These are phyloP conservation scores for Gryllus longicercus DNA, from an alignment of 2,888 invertebrate genomes.

Conservation along the genomic window DNA sequence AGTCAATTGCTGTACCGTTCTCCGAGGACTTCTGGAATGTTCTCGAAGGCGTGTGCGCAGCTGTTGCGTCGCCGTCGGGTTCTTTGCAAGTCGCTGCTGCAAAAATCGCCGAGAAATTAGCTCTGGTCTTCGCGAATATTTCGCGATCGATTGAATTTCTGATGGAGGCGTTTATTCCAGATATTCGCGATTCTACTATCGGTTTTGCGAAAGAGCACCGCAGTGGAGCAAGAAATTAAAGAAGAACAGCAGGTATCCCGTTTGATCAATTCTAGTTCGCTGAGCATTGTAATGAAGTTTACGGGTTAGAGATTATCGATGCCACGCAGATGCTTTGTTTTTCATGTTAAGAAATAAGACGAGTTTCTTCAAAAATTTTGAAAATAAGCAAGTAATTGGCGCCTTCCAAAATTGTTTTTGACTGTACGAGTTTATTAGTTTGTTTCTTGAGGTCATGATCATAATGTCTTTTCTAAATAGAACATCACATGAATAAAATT, in stretches of 20 bases:
- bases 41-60: neutral
- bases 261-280: too few relatives aligned
- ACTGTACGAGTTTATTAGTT: too few relatives aligned
- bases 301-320: too few relatives aligned
- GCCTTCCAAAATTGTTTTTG: too few relatives aligned
- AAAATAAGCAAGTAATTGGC: too few relatives aligned
- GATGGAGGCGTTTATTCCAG: neutral
- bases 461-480: too few relatives aligned
- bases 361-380: too few relatives aligned
- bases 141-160: neutral
- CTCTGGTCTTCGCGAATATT: neutral
- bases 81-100: neutral
- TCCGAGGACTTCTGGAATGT: neutral
- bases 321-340: too few relatives aligned
- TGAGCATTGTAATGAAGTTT: too few relatives aligned
- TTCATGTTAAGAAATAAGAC: too few relatives aligned
- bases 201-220: neutral
- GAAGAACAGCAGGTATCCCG: neutral
- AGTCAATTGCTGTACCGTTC: constrained; percentile 17
- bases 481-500: too few relatives aligned
- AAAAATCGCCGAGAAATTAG: neutral
- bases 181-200: neutral
- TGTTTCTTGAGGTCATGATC: too few relatives aligned
- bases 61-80: neutral
- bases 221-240: neutral